Evolutionary conservation across 2,797 vertebrate genomes (phyloP), one percentile per base, ranked within the genome.

Genomic region (Betta splendens): DNA sequence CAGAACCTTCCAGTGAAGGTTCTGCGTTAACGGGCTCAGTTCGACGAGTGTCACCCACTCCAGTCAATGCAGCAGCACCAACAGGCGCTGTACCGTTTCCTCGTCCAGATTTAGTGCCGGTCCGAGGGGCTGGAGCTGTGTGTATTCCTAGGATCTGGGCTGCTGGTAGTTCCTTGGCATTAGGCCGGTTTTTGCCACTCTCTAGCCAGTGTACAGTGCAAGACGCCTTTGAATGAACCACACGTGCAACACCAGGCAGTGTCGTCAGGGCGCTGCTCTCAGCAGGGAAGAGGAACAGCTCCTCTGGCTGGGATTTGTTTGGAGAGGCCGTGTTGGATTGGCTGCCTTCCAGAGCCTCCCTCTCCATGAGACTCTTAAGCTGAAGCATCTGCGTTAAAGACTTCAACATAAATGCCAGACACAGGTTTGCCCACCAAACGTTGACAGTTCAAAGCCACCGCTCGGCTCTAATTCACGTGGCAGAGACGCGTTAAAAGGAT

Each of bases 151-250:
- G 86, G 61, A 99, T 98, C 85, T 99, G 98, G 26, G 95, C 96
- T 1, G 95, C 91, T 2, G 96, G 96, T 2, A 97, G 73, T 47
- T 99, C 98, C 80, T 94, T 95, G 0, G 93, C 61, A 1, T 89
- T 94, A 11, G 95, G 93, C 45, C 95, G 95, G 82, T 86, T 95
- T 69, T 95, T 94, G 53, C 96, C 95, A 0, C 93, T 95, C 85
- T 99, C 97, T 58, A 96, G 94, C 98, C 98, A 99, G 79, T 99
- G 96, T 38, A 99, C 97, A 0, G 97, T 99, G 81, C 98, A 99
- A 73, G 94, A 97, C 63, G 97, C 97, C 79, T 98, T 99, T 58
- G 97, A 99, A 90, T 99, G 98, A 7, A 98, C 97, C 12, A 99
- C 96, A 0, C 96, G 94, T 18, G 98, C 95, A 71, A 99, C 97